Evolutionary conservation across 2,888 invertebrate species (phyloP).

Genomic region (Podabrus alpinus): DNA sequence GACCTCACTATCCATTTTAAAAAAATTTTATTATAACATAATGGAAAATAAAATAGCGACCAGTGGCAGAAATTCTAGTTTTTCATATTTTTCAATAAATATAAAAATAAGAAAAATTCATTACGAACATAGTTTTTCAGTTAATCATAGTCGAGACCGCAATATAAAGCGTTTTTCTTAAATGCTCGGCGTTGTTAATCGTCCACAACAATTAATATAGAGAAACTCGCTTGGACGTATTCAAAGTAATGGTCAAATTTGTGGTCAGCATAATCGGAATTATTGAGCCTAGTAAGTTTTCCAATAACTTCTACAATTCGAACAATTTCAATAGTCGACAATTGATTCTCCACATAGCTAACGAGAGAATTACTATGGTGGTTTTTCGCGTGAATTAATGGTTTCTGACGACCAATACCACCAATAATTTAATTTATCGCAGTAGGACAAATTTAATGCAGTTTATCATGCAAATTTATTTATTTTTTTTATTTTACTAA

Average conservation of each 20-base stretch:
- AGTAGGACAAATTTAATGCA: not conserved
- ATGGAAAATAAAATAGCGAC: not conserved
- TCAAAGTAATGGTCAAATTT: not conserved
- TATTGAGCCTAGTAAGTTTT: constrained; percentile 2
- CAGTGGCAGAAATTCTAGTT: not conserved
- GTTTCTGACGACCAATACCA: not conserved
- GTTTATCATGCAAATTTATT: not conserved
- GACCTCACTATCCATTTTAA: not conserved
- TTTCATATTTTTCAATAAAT: too few relatives aligned
- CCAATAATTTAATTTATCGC: not conserved
- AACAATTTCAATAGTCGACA: constrained; percentile 11
- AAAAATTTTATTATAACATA: not conserved
- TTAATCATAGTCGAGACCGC: too few relatives aligned
- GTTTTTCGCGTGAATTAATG: not conserved
- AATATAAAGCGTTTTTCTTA: not conserved
- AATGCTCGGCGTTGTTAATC: not conserved
- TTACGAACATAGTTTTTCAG: too few relatives aligned
- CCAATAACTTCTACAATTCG: constrained; percentile 6
- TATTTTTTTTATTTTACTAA: not conserved
- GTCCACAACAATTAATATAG: not conserved
- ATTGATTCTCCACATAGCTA: constrained; percentile 11
- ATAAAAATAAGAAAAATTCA: too few relatives aligned
- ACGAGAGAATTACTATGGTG: not conserved
- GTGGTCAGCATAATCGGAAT: constrained; percentile 2
- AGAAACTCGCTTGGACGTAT: not conserved